phyloP scores from a whole-genome alignment of 2,797 vertebrate genomes.

The Hafferia zeledoni region DNA sequence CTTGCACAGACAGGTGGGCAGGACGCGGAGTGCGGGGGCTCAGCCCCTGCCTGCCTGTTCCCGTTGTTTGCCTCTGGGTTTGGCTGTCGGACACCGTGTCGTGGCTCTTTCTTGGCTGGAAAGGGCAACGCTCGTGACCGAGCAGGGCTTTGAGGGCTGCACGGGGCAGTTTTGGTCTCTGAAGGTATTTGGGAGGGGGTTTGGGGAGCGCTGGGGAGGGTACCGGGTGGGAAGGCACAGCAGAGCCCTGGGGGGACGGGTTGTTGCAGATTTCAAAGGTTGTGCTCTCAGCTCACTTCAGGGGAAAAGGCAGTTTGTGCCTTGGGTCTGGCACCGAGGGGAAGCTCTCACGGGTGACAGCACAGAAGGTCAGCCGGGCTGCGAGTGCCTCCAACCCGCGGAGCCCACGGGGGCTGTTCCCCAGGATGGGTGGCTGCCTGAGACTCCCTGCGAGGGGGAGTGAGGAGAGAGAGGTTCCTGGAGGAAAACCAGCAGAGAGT shows the following conservation, averaged over 20 bases:
- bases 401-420: rapidly evolving
- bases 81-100: background rate
- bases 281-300: rapidly evolving
- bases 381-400: rapidly evolving
- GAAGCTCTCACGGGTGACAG: background rate
- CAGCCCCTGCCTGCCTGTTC: background rate
- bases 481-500: rapidly evolving
- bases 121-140: background rate
- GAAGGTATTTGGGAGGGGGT: background rate
- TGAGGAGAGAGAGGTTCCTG: rapidly evolving
- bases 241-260: background rate
- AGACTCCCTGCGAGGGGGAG: background rate
- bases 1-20: background rate
- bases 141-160: background rate
- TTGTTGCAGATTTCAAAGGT: too few relatives aligned
- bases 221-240: rapidly evolving
- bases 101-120: background rate
- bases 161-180: background rate
- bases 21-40: background rate
- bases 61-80: background rate
- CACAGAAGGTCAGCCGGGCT: rapidly evolving
- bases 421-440: background rate
- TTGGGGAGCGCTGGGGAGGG: background rate
- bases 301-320: background rate
- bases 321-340: background rate